Evolutionary conservation across 2,888 invertebrate genomes (phyloP).

Genomic region (Bombylius discolor): DNA sequence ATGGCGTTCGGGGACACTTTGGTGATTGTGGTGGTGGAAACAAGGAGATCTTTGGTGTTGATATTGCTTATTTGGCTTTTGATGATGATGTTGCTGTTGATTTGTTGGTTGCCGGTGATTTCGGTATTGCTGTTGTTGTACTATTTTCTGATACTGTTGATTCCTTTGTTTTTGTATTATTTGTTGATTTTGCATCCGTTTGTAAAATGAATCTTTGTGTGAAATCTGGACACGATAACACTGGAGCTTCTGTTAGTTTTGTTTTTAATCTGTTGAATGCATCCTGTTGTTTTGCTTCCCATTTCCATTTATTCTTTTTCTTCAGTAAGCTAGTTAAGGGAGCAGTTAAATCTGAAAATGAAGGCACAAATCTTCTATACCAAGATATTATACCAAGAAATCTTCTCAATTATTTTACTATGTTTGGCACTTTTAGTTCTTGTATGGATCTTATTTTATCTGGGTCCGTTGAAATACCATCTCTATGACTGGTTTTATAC

Average conservation of each 20-base stretch:
- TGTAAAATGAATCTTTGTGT: neutral
- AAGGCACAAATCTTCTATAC: conserved; percentile 2
- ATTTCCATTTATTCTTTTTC: neutral
- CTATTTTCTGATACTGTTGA: neutral
- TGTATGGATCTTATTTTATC: conserved; percentile 2
- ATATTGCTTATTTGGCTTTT: too few species aligned
- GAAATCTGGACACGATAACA: conserved; percentile 1
- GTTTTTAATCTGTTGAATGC: neutral
- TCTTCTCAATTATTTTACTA: too few species aligned
- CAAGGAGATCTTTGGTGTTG: too few species aligned
- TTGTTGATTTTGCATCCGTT: too few species aligned
- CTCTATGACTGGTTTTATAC: too few species aligned
- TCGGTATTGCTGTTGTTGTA: too few species aligned
- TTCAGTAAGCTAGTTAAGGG: neutral
- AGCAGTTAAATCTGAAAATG: neutral
- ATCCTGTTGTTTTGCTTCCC: neutral
- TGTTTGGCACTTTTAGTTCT: neutral
- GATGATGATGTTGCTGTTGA: too few species aligned
- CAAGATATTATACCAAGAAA: neutral
- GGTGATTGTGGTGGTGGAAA: too few species aligned
- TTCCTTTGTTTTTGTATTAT: too few species aligned
- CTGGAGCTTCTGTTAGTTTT: neutral
- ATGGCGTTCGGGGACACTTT: too few species aligned
- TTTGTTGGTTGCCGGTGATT: too few species aligned
- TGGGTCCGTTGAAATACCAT: neutral